phyloP scores from a whole-genome alignment of 1,140 invertebrate genomes.

The Papilio polytes region DNA sequence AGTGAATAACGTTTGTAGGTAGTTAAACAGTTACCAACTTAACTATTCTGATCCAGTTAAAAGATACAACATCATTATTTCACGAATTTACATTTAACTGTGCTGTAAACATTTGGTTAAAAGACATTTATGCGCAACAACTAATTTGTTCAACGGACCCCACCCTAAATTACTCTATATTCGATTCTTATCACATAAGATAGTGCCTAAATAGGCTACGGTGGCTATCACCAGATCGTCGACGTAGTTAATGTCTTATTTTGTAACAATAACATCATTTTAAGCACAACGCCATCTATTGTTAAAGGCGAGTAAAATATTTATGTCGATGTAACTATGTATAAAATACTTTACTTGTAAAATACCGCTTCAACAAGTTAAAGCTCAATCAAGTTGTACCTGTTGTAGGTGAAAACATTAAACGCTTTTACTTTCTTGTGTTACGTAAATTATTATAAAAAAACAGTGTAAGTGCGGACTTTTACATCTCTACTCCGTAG shows the following conservation, averaged over 20 bases:
- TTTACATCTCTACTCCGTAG: neutral
- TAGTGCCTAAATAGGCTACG: neutral
- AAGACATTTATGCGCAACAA: neutral
- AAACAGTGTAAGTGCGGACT: constrained; percentile 10
- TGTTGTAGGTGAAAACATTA: constrained; percentile 29
- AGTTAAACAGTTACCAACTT: neutral
- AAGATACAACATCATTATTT: constrained; percentile 4
- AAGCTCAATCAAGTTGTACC: constrained; percentile 9
- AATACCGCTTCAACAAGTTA: constrained; percentile 18
- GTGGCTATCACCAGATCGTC: neutral
- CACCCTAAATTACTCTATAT: constrained; percentile 1
- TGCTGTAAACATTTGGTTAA: neutral
- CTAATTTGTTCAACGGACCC: neutral
- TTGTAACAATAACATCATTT: constrained; percentile 4
- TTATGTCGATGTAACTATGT: neutral
- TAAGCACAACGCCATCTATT: constrained; percentile 1
- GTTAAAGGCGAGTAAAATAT: neutral
- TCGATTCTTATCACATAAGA: neutral
- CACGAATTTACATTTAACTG: constrained; percentile 3
- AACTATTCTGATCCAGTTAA: neutral
- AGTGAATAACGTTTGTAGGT: neutral
- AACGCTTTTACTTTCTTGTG: constrained; percentile 36
- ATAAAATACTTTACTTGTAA: constrained; percentile 17
- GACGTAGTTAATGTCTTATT: neutral
- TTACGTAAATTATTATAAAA: constrained; percentile 37